Base-by-base conservation (phyloP, 2,888 invertebrate species). In the Pollenia labialis region DNA sequence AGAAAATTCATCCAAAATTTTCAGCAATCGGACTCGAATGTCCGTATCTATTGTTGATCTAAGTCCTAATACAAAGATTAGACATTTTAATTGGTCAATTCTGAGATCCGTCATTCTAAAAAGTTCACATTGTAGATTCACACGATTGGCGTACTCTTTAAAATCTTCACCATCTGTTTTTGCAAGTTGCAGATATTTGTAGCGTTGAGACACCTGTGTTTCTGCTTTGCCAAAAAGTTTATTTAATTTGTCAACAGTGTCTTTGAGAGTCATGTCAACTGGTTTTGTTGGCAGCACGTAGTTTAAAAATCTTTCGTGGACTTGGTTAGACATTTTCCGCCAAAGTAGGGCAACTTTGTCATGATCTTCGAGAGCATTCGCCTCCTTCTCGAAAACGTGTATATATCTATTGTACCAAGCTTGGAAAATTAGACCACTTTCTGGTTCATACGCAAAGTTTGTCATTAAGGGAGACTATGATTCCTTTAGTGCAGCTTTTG, bases 31-130 rank as follows among this genome's bases (percentile, higher is more conserved):
- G 1, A 68, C 4, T 11, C 74, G 79, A 69, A 85, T 68, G 32
- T 85, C 58, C 12, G 58, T 40, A 44, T 76, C 75, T 48, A 46
- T 74, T 9, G 40, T 6, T 46, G 68, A 50, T 60, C 69, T 66
- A 1, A 66, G 46, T 62, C 80, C 80, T n/a, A 66, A 12, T 12
- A 82, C 60, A 50, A 76, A 83, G n/a, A 82, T 40, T 42, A 75
- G 40, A n/a, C 72, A 74, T 14, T 84, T 84, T 8, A 84, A 79
- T 12, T 84, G 66, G n/a, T 84, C 74, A 1, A 56, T 58, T 54
- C n/a, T 68, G 14, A 74, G 74, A 2, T 80, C 60, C 2, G 18
- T 14, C 48, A 85, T 56, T 18, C 75, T 58, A 40, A 85, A 68
- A 18, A 69, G 18, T 32, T 85, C 80, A 42, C 75, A 75, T 48